These are phyloP conservation scores for Nibea albiflora DNA, from an alignment of 2,113 vertebrate genomes.

Conservation along the genomic window DNA sequence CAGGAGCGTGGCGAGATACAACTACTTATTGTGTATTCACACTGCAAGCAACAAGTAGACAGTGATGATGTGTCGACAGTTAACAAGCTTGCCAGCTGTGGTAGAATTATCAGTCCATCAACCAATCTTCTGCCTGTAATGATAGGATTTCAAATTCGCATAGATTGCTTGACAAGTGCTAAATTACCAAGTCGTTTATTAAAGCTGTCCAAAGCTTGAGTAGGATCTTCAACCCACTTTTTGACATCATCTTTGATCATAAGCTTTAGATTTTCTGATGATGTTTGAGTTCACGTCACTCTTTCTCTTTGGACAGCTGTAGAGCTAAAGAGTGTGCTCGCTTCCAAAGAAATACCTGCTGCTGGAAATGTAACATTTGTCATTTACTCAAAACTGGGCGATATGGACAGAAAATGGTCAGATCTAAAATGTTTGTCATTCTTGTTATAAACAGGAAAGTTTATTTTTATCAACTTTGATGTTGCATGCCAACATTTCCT, in stretches of 20 bases:
- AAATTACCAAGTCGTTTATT: slow-evolving; percentile 22
- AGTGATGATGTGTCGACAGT: slow-evolving; percentile 7
- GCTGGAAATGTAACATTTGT: not conserved
- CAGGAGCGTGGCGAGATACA: not conserved
- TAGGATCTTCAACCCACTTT: slow-evolving; percentile 26
- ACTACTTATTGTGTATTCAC: not conserved
- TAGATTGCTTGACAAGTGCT: slow-evolving; percentile 11
- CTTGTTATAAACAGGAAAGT: not conserved
- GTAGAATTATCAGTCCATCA: slow-evolving; percentile 34
- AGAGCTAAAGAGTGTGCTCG: not conserved
- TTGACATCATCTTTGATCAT: slow-evolving; percentile 16
- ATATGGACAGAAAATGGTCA: not conserved
- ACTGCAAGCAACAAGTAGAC: not conserved
- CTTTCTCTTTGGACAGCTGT: not conserved
- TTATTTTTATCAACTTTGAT: not conserved
- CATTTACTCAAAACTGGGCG: not conserved
- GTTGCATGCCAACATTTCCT: not conserved
- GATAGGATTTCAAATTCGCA: slow-evolving; percentile 8
- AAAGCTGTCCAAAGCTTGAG: slow-evolving; percentile 13
- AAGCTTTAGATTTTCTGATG: slow-evolving; percentile 8
- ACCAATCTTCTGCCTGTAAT: not conserved
- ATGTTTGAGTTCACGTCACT: not conserved
- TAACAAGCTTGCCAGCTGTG: slow-evolving; percentile 25
- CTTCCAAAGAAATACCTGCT: not conserved
- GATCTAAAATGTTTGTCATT: not conserved